A percentile compares a stretch with the other conserved stretches of the same genome.
Conservation (phyloP, 2,113 vertebrate species). For the Plectropomus leopardus region DNA sequence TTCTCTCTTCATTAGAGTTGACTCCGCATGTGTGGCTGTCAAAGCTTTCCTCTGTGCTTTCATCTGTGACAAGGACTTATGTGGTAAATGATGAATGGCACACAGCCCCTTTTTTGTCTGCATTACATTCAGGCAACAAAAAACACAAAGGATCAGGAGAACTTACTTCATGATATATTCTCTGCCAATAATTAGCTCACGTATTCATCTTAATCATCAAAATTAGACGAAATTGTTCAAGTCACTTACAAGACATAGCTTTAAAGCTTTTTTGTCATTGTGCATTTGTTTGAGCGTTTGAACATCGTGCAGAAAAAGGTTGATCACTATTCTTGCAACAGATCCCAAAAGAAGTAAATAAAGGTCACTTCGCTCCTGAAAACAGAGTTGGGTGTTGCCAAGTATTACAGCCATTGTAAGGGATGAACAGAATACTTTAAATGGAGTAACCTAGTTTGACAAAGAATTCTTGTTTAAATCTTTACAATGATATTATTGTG, state of each 20-base stretch:
- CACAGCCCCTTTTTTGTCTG: conserved; percentile 9
- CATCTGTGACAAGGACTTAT: conserved; percentile 35
- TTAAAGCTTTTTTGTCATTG: rapidly evolving
- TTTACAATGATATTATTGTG: background rate
- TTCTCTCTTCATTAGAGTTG: conserved; percentile 2
- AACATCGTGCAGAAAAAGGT: too few species aligned
- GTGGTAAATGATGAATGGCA: conserved; percentile 53
- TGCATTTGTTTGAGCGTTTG: too few species aligned
- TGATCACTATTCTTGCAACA: background rate
- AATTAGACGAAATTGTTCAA: background rate
- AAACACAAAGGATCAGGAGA: background rate
- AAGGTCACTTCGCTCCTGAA: background rate
- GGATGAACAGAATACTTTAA: background rate
- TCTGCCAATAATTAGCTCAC: conserved; percentile 16
- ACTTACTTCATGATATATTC: conserved; percentile 1
- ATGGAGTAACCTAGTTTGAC: background rate
- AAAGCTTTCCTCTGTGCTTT: conserved; percentile 50
- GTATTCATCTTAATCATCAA: conserved; percentile 2
- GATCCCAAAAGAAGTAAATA: background rate
- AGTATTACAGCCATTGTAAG: background rate
- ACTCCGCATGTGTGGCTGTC: conserved; percentile 39
- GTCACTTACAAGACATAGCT: background rate
- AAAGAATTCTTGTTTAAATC: conserved; percentile 4
- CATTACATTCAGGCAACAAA: conserved; percentile 29
- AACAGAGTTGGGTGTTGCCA: background rate